Conservation (phyloP, 1,140 invertebrate species). For the Drosophila willistoni region DNA sequence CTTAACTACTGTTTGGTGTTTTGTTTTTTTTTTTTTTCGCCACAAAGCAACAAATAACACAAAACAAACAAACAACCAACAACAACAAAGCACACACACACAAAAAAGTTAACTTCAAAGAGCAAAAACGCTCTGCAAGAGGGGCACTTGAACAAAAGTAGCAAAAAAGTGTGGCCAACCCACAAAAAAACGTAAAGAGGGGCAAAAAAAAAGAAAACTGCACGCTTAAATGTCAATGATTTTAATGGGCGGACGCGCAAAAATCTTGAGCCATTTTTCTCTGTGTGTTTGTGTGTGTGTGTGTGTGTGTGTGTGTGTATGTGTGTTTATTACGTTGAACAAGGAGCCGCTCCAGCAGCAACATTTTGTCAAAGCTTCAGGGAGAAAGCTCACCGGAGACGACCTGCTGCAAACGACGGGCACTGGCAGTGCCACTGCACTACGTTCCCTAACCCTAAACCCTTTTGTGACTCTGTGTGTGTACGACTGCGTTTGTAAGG, state of each 20-base stretch:
- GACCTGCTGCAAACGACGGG: conserved; percentile 25
- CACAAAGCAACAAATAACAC: conserved; percentile 41
- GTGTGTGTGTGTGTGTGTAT: conserved; percentile 19
- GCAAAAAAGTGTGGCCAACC: conserved; percentile 66
- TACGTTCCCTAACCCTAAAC: not conserved
- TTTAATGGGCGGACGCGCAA: conserved; percentile 80
- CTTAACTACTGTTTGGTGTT: conserved; percentile 29
- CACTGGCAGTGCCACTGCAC: not conserved
- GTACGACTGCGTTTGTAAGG: conserved; percentile 75
- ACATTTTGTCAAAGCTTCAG: conserved; percentile 22
- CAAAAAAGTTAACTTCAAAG: conserved; percentile 60
- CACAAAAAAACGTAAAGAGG: conserved; percentile 36
- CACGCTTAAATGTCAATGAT: conserved; percentile 80
- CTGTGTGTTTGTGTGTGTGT: conserved; percentile 29
- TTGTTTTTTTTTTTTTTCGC: conserved; percentile 13
- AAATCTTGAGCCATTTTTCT: conserved; percentile 79
- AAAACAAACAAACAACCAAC: conserved; percentile 23
- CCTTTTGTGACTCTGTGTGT: conserved; percentile 30
- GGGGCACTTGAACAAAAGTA: conserved; percentile 16
- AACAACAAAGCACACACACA: conserved; percentile 17
- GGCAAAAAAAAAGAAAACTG: conserved; percentile 7
- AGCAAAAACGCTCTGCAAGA: conserved; percentile 20
- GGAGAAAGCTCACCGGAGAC: conserved; percentile 31
- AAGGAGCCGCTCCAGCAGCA: not conserved
- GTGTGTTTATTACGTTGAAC: conserved; percentile 63